phyloP scores from a whole-genome alignment of 2,888 invertebrate genomes.

The Chalcosyrphus nemorum region DNA sequence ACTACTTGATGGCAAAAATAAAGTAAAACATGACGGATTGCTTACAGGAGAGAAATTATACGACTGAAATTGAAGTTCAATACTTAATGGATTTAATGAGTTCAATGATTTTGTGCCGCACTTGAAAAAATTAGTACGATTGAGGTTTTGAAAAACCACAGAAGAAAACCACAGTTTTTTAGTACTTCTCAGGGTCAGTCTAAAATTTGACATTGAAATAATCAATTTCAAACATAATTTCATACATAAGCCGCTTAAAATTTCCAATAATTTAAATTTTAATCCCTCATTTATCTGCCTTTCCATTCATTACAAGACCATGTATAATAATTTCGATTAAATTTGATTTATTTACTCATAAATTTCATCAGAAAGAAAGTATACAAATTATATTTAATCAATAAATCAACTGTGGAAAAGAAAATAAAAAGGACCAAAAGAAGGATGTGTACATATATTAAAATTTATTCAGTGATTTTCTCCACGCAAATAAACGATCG shows the following conservation, averaged over 20 bases:
- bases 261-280: not conserved
- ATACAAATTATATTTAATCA: slow-evolving; percentile 36
- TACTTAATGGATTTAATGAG: not conserved
- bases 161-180: not conserved
- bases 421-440: slow-evolving; percentile 9
- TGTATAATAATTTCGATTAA: slow-evolving; percentile 1
- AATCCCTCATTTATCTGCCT: not conserved
- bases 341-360: slow-evolving; percentile 43
- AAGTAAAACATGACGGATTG: not conserved
- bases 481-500: not conserved
- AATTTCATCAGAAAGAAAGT: slow-evolving; percentile 19
- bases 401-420: slow-evolving; percentile 32
- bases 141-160: not conserved
- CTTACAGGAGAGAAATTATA: too few species aligned
- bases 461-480: slow-evolving; percentile 11
- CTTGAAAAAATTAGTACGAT: not conserved
- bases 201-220: too few species aligned
- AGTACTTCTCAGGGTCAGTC: too few species aligned
- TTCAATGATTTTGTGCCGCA: not conserved
- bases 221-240: too few species aligned
- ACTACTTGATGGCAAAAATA: not conserved
- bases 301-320: not conserved
- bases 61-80: not conserved
- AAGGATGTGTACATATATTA: too few species aligned
- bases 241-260: not conserved